Conservation (phyloP, 2,888 invertebrate genomes). For the Autographa pulchrina region DNA sequence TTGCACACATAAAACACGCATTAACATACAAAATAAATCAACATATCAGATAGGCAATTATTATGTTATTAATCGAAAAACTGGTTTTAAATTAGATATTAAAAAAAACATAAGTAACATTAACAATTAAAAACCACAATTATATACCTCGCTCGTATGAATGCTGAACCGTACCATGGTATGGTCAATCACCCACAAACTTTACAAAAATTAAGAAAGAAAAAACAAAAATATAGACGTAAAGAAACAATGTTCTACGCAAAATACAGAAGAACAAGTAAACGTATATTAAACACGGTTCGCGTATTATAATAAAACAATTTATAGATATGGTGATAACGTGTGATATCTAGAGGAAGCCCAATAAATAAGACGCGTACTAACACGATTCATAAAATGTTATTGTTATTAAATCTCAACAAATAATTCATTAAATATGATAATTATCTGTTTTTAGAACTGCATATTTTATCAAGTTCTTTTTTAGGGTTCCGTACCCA, state of each 20-base stretch:
- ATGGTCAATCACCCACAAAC: constrained; percentile 37
- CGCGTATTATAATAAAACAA: constrained; percentile 78
- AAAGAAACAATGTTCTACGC: constrained; percentile 46
- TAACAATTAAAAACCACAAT: constrained; percentile 21
- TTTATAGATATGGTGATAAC: constrained; percentile 85
- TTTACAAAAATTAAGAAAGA: constrained; percentile 13
- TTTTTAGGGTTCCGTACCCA: not conserved
- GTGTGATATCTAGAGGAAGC: constrained; percentile 80
- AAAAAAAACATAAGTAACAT: constrained; percentile 20
- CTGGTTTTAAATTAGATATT: constrained; percentile 3
- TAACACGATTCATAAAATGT: constrained; percentile 18
- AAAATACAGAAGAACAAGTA: constrained; percentile 66
- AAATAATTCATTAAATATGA: constrained; percentile 30
- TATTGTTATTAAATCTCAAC: constrained; percentile 36
- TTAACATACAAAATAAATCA: constrained; percentile 23
- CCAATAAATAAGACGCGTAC: constrained; percentile 67
- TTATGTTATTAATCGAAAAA: constrained; percentile 24
- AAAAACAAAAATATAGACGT: constrained; percentile 11
- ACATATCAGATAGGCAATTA: constrained; percentile 21
- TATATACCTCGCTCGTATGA: constrained; percentile 73
- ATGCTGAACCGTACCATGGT: constrained; percentile 78
- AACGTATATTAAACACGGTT: constrained; percentile 76
- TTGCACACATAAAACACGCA: constrained; percentile 19
- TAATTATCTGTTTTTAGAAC: constrained; percentile 16
- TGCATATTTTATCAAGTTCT: not conserved